Base-by-base conservation (phyloP, 2,888 invertebrate genomes). In the Acrobeloides nanus region DNA sequence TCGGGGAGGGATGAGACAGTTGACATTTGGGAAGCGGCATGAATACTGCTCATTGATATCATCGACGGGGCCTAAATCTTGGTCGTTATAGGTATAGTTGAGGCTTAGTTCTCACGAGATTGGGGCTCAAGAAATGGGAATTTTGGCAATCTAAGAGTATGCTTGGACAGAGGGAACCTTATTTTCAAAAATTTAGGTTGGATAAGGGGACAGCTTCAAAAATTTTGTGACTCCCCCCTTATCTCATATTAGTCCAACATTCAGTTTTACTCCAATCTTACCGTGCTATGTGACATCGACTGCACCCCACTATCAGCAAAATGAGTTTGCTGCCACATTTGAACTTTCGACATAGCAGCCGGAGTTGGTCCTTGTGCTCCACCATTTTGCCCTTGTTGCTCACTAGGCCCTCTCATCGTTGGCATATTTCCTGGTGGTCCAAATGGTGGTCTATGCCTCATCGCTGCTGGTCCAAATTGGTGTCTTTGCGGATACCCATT, bases 201-300 rank as follows among this genome's bases (percentile, higher is more conserved):
- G 15, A 45, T 38, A n/a, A n/a, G n/a, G 8, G 34, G 33, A 7
- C 34, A 8, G 12, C 15, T 38, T 33, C 21, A 38, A n/a, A 10
- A 38, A 15, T 12, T 44, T 27, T 32, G 31, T 31, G n/a, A 18
- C 42, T 7, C 41, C 33, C 39, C 40, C 39, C 37, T 18, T 18
- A 7, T 39, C n/a, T n/a, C n/a, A n/a, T n/a, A n/a, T n/a, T n/a
- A 29, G 29, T 29, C 29, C 29, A 15, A 29, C 29, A 10, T 15
- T 10, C 15, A 20, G 5, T 24, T 48, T 15, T 15, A 46, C 3
- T 23, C 4, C 38, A 43, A 40, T n/a, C 21, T 18, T 21, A 62
- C 67, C 53, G 64, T 61, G 40, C 61, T 61, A 37, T 60, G 64
- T 46, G 57, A 57, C 64, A 68, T 68, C 17, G 64, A 64, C 43